Evolutionary conservation across 2,113 vertebrate genomes (phyloP).

Genomic region (Grammomys dolichurus): DNA sequence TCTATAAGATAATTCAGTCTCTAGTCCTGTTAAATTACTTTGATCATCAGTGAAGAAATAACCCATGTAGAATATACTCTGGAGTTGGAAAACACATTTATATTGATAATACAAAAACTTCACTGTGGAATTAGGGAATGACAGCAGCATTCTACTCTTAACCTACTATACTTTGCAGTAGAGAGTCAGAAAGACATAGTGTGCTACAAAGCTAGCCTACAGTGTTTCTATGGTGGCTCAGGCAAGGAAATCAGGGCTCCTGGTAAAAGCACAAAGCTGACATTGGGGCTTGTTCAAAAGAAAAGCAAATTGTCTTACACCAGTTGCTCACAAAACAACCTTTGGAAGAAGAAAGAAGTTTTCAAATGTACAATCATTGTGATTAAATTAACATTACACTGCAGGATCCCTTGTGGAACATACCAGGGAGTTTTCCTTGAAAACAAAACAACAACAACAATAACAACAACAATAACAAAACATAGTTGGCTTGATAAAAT

Average conservation of each 20-base stretch:
- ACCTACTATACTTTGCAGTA: constrained; percentile 28
- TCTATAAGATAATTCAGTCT: constrained; percentile 64
- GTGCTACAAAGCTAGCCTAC: neutral
- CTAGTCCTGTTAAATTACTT: constrained; percentile 76
- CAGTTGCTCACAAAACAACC: neutral
- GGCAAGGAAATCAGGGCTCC: constrained; percentile 35
- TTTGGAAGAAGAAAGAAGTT: constrained; percentile 28
- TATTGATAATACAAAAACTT: constrained; percentile 46
- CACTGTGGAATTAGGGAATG: constrained; percentile 61
- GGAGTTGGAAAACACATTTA: constrained; percentile 72
- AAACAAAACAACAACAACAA: too few species aligned
- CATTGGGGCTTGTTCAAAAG: constrained; percentile 50
- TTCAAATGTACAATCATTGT: neutral
- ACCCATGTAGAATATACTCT: neutral
- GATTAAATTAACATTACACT: neutral
- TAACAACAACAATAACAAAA: neutral
- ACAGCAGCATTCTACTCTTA: constrained; percentile 37
- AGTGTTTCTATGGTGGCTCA: constrained; percentile 5
- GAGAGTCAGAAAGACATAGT: constrained; percentile 37
- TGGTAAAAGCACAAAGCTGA: constrained; percentile 45
- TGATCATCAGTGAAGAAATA: constrained; percentile 62
- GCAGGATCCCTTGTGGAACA: neutral
- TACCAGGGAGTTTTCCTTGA: neutral
- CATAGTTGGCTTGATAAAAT: neutral
- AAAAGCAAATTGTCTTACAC: neutral